Base-by-base conservation (phyloP, 2,888 invertebrate species). In the Drosophila siamana region DNA sequence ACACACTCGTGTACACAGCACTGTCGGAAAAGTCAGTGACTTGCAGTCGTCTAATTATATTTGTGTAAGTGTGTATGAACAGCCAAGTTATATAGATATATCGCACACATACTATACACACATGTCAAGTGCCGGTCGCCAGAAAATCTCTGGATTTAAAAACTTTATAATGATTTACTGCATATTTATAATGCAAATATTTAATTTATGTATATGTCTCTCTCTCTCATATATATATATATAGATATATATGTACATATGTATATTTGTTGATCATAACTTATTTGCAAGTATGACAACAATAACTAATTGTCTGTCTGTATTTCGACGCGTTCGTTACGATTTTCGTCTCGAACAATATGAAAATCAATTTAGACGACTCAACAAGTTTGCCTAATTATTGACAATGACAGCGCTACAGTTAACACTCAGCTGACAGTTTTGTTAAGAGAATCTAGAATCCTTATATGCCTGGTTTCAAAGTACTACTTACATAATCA, bases 1-100 rank as follows among this genome's bases (percentile, higher is more conserved):
- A 33, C 11, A 50, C 19, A 46, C 4, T 24, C 36, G 28, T 7
- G 28, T 30, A 28, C n/a, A 50, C 47, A 56, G 33, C 47, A 66
- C 64, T 86, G 83, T 75, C 82, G 86, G 83, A 82, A 82, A 82
- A 82, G 68, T 47, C 63, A 44, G 57, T 64, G 73, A 62, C 64
- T 52, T 62, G 61, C 46, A 62, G 51, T 54, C 57, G 44, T 6
- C 33, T 33, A n/a, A n/a, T n/a, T n/a, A n/a, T n/a, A n/a, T n/a
- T n/a, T n/a, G n/a, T n/a, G n/a, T 33, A 28, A 57, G 50, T 24
- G 52, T 38, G 33, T 36, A 54, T 48, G n/a, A n/a, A 19, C 5
- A 24, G 7, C 5, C 40, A 38, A 16, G 13, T 26, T 59, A 41
- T 57, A 40, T 41, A 59, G 16, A 26, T 36, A 47, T 13, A 36